Conservation (phyloP, 37 sponge, comb jelly and placozoan genomes). For the Cliona cf. orientalis region DNA sequence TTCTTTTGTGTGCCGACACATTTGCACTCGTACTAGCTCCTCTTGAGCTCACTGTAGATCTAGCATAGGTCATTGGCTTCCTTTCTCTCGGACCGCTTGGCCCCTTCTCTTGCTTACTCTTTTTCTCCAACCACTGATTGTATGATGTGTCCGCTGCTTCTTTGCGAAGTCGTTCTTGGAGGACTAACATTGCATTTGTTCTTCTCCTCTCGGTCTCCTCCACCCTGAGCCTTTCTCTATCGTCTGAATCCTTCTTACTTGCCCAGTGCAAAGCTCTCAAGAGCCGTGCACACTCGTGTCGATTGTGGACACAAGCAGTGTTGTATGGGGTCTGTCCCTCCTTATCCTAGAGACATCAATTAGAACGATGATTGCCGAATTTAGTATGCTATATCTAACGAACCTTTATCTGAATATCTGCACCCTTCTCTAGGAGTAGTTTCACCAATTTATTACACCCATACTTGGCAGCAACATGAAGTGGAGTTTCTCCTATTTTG, state of each 20-base stretch:
- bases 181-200: neutral
- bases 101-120: neutral
- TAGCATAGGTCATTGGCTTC: too few relatives aligned
- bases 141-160: too few relatives aligned
- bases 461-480: slow-evolving; percentile 51
- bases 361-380: neutral
- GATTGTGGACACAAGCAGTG: slow-evolving; percentile 52
- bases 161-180: too few relatives aligned
- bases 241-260: slow-evolving; percentile 36
- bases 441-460: slow-evolving; percentile 48
- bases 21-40: neutral
- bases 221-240: slow-evolving; percentile 5
- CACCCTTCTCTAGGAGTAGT: slow-evolving; percentile 51
- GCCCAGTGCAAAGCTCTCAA: slow-evolving; percentile 78
- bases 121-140: neutral
- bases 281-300: slow-evolving; percentile 71
- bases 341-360: slow-evolving; percentile 39
- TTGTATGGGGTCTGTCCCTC: slow-evolving; percentile 52
- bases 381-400: neutral
- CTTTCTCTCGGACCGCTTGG: too few relatives aligned
- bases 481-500: slow-evolving; percentile 39
- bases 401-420: slow-evolving; percentile 58
- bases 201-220: neutral
- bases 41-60: too few relatives aligned
- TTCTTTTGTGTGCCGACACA: neutral